A percentile compares a stretch with the other conserved stretches of the same genome.
Evolutionary conservation across 2,888 invertebrate genomes (phyloP).

Genomic region (Pasiphila rectangulata): DNA sequence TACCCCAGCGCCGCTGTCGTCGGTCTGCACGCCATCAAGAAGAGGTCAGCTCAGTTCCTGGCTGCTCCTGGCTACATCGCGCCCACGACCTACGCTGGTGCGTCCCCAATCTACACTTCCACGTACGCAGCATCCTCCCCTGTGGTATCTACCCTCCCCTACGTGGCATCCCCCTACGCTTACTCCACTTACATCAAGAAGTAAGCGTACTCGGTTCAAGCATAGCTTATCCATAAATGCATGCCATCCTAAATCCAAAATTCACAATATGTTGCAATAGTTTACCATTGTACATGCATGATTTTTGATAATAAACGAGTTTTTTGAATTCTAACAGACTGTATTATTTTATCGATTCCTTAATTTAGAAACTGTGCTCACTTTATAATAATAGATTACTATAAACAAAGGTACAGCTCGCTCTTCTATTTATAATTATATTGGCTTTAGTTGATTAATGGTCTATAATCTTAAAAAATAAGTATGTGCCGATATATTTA

Average conservation of each 20-base stretch:
- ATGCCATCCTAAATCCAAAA: slow-evolving; percentile 21
- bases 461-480: too few species aligned
- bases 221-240: neutral
- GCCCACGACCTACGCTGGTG: slow-evolving; percentile 18
- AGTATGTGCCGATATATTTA: too few species aligned
- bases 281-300: slow-evolving; percentile 19
- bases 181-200: slow-evolving; percentile 35
- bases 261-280: slow-evolving; percentile 19
- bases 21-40: slow-evolving; percentile 29
- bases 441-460: too few species aligned
- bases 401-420: too few species aligned
- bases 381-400: too few species aligned
- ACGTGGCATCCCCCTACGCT: slow-evolving; percentile 23
- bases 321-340: slow-evolving; percentile 12
- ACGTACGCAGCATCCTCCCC: slow-evolving; percentile 24
- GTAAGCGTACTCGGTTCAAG: slow-evolving; percentile 18
- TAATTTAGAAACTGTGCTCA: too few species aligned
- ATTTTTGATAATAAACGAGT: slow-evolving; percentile 28
- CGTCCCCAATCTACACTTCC: slow-evolving; percentile 16
- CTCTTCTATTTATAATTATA: too few species aligned
- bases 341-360: too few species aligned
- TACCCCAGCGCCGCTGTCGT: slow-evolving; percentile 11
- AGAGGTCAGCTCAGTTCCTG: slow-evolving; percentile 34
- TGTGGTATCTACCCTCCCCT: slow-evolving; percentile 20
- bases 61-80: slow-evolving; percentile 34